Evolutionary conservation across 2,797 vertebrate species (phyloP).

Genomic region (Hoplostethus atlanticus): DNA sequence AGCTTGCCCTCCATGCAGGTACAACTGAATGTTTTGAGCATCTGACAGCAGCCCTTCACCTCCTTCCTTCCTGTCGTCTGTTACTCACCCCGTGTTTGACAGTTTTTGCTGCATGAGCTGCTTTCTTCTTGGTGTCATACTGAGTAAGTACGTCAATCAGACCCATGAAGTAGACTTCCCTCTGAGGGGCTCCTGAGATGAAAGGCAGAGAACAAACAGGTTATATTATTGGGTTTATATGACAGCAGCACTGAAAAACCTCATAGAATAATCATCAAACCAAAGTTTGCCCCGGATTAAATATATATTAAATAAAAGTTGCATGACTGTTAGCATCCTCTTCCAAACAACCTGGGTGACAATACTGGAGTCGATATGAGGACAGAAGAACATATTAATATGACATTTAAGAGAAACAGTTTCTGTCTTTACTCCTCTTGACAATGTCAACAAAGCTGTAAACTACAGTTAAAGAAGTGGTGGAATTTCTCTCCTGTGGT

Average conservation of each 20-base stretch:
- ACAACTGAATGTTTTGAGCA: not conserved
- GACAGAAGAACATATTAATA: not conserved
- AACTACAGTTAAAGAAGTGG: no score
- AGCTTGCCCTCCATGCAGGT: not conserved
- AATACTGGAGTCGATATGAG: not conserved
- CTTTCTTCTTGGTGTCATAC: conserved; percentile 96
- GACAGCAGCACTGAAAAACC: not conserved
- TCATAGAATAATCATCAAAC: not conserved
- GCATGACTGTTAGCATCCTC: not conserved
- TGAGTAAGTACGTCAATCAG: conserved; percentile 95
- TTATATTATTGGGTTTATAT: conserved; percentile 4
- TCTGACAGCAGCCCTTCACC: not conserved
- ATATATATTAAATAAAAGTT: not conserved
- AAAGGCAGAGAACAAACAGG: conserved; percentile 31
- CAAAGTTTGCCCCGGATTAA: not conserved
- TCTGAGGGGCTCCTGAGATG: conserved; percentile 88
- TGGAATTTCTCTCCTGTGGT: not conserved
- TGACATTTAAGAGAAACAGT: not conserved
- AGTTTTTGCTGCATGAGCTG: conserved; percentile 94
- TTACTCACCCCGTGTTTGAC: conserved; percentile 93
- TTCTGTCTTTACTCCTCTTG: not conserved
- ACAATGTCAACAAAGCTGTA: no score
- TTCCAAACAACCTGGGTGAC: not conserved
- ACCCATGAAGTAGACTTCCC: conserved; percentile 96
- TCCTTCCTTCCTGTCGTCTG: not conserved